Evolutionary conservation across 2,888 invertebrate species (phyloP), one percentile per base, ranked within the genome.

Genomic region (Pheosia tremula): DNA sequence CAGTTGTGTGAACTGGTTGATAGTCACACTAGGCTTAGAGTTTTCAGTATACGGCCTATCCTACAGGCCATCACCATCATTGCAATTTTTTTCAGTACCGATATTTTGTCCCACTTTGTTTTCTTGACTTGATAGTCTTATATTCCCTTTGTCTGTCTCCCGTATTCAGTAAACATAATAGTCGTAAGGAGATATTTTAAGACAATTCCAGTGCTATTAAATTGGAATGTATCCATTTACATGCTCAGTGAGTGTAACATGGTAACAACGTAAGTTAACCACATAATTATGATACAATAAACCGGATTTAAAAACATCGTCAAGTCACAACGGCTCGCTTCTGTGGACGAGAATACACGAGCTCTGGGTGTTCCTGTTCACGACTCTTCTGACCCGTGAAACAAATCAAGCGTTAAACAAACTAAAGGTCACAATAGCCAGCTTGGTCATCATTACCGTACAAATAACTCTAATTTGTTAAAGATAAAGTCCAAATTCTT

Each of bases 391-490:
- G 72, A 70, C 68, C 63, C 60, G 63, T 71, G 64, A 72, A 71
- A 77, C 77, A 76, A 79, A 73, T 79, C 69, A 71, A 74, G 66
- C 71, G 71, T 72, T 71, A 69, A 72, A 74, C 71, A 67, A 74
- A 61, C 72, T 59, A 69, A 72, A 79, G 78, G 82, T 78, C 77
- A 73, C 68, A 73, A 60, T 73, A 75, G 77, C 84, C 80, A 82
- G 78, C 79, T 83, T 77, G 69, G 71, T 75, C 74, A 76, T 70
- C 69, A 72, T 68, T 65, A 55, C 43, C 63, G 59, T 54, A 62
- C 54, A 62, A 49, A 64, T 63, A 67, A 71, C 72, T 69, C 63
- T 75, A 66, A 62, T 56, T 60, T 52, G 62, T 68, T 60, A 62
- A 64, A 57, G 61, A 68, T 80, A 80, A 69, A 75, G 81, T 73